These are phyloP conservation scores for Macquaria australasica DNA, from an alignment of 2,113 vertebrate species.

Conservation along the genomic window DNA sequence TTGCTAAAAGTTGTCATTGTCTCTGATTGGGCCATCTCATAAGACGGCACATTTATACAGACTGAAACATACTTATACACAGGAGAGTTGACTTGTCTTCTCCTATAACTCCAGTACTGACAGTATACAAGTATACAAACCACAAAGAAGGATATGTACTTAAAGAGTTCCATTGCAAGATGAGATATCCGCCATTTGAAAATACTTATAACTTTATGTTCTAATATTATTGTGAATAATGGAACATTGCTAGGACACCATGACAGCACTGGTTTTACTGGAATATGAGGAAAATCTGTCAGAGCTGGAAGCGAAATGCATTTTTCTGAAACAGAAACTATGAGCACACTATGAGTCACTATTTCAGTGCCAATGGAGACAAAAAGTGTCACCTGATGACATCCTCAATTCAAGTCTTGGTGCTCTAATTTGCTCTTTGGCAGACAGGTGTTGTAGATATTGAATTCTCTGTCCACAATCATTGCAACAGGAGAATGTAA, in stretches of 20 bases:
- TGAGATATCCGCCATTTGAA: not conserved
- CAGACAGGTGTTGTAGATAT: conserved; percentile 4
- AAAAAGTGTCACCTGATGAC: conserved; percentile 5
- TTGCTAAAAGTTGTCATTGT: conserved; percentile 31
- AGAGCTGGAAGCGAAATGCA: conserved; percentile 7
- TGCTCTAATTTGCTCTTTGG: conserved; percentile 8
- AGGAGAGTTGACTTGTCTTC: not conserved
- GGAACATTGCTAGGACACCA: not conserved
- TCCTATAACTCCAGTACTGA: not conserved
- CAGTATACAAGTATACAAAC: not conserved
- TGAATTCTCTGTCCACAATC: conserved; percentile 3
- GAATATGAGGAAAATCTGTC: conserved; percentile 18
- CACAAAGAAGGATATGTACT: not conserved
- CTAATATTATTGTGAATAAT: conserved; percentile 3
- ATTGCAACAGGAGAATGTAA: not conserved
- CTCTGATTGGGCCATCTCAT: conserved; percentile 26
- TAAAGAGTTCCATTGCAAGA: not conserved
- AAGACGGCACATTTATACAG: not conserved
- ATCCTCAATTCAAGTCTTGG: not conserved
- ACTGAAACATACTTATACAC: not conserved
- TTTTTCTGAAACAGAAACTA: conserved; percentile 15
- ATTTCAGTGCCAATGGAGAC: not conserved
- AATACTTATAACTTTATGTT: not conserved
- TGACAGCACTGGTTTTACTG: conserved; percentile 5
- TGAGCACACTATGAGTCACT: conserved; percentile 11